Conservation (phyloP, 2,113 vertebrate species). For the Pelecanus crispus region DNA sequence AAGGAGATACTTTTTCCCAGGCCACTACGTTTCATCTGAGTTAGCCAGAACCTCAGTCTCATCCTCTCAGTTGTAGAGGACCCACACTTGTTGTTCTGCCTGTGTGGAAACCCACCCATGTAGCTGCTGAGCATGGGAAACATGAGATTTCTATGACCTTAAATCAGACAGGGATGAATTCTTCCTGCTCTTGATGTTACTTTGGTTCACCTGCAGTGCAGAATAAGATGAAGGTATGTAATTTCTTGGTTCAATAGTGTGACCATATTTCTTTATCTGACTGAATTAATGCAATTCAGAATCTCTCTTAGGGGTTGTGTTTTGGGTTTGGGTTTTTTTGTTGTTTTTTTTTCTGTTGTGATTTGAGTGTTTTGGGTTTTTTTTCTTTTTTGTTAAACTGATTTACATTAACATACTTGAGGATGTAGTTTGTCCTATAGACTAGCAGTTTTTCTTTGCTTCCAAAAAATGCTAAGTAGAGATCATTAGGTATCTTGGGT, state of each 20-base stretch:
- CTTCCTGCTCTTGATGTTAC: not conserved
- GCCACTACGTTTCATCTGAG: not conserved
- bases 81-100: not conserved
- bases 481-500: not conserved
- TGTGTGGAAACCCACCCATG: accelerated
- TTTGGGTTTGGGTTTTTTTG: not conserved
- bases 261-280: not conserved
- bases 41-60: not conserved
- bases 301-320: not conserved
- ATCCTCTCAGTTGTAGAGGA: not conserved
- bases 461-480: not conserved
- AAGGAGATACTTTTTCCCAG: not conserved
- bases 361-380: no score
- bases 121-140: not conserved
- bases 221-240: not conserved
- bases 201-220: not conserved
- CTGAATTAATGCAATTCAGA: not conserved
- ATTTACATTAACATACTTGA: not conserved
- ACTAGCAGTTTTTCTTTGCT: not conserved
- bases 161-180: not conserved
- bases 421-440: not conserved
- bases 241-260: not conserved
- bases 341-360: no score
- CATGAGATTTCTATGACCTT: not conserved
- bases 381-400: no score